Base-by-base conservation (phyloP, 2,797 vertebrate species). In the Thunnus albacares region DNA sequence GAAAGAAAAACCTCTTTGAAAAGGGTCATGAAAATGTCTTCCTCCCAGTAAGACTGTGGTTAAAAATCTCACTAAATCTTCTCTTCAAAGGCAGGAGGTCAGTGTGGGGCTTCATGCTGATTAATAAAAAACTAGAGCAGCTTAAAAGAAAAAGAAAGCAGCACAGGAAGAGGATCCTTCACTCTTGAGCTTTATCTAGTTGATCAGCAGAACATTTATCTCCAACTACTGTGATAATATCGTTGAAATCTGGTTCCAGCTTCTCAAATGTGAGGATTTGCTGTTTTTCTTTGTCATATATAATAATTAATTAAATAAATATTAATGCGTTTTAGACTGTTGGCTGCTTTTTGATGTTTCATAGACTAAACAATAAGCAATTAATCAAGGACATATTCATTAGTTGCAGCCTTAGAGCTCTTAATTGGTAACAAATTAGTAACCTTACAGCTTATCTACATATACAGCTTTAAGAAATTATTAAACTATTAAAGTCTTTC, bases 41-140 rank as follows among this genome's bases (percentile, higher is more conserved):
- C 24, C 55, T 68, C 26, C 22, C 4, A 53, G 43, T 41, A 47
- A 6, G 30, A 13, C 28, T 45, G 22, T 82, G 56, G 58, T 67
- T 79, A 52, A 67, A 80, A 43, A 24, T 59, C 49, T 56, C 13
- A 24, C 56, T 73, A 62, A 71, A 69, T 69, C 57, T 43, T 43
- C 43, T 35, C 24, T 75, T 11, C 28, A 49, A 78, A 60, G 45
- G 52, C 30, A 35, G 56, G 63, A 56, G 80, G 61, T 84, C 66
- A 77, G 51, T 55, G 30, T 65, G 18, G 10, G 52, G n/a, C 26
- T 52, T 35, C 14, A 1, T 17, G 14, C 70, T 52, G 57, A 78
- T 81, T 71, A 68, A 68, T 24, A 41, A 73, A 69, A 26, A 78
- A 55, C 53, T 26, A 35, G 18, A 71, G 47, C 51, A 59, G 63